phyloP scores from a whole-genome alignment of 2,888 invertebrate genomes.

The Chironomus tentans region DNA sequence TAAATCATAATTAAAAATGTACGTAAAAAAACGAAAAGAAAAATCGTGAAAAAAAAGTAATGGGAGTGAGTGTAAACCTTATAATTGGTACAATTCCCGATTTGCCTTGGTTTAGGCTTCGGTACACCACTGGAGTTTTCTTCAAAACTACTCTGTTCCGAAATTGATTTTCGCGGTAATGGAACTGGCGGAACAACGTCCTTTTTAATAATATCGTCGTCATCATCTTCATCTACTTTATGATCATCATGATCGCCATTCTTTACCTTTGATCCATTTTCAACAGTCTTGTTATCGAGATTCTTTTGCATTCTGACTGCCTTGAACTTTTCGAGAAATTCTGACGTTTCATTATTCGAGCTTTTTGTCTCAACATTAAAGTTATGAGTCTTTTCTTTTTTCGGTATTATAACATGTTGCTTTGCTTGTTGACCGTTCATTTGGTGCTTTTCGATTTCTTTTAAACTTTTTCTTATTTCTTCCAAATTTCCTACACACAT shows the following conservation, averaged over 20 bases:
- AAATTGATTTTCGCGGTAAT: slow-evolving; percentile 67
- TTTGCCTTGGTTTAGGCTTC: slow-evolving; percentile 56
- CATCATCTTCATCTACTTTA: slow-evolving; percentile 36
- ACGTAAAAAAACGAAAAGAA: slow-evolving; percentile 27
- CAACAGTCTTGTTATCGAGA: slow-evolving; percentile 21
- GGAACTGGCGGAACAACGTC: slow-evolving; percentile 62
- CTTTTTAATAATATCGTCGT: slow-evolving; percentile 35
- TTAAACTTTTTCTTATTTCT: slow-evolving; percentile 29
- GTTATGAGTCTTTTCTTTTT: neutral
- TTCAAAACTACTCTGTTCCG: slow-evolving; percentile 52
- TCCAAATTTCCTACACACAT: slow-evolving; percentile 41
- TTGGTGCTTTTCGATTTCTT: neutral
- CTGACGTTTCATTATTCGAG: slow-evolving; percentile 11
- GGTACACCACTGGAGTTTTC: slow-evolving; percentile 40
- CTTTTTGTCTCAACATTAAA: neutral
- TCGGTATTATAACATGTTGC: slow-evolving; percentile 2
- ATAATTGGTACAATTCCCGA: slow-evolving; percentile 50
- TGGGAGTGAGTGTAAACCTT: slow-evolving; percentile 46
- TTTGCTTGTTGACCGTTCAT: neutral
- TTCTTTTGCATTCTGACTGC: slow-evolving; percentile 28
- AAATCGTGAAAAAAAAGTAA: slow-evolving; percentile 9
- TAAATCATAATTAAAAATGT: neutral
- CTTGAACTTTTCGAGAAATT: slow-evolving; percentile 25
- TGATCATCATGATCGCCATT: slow-evolving; percentile 30
- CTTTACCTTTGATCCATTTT: slow-evolving; percentile 29